Conservation (phyloP, 2,797 vertebrate genomes). For the Epinephelus coioides region DNA sequence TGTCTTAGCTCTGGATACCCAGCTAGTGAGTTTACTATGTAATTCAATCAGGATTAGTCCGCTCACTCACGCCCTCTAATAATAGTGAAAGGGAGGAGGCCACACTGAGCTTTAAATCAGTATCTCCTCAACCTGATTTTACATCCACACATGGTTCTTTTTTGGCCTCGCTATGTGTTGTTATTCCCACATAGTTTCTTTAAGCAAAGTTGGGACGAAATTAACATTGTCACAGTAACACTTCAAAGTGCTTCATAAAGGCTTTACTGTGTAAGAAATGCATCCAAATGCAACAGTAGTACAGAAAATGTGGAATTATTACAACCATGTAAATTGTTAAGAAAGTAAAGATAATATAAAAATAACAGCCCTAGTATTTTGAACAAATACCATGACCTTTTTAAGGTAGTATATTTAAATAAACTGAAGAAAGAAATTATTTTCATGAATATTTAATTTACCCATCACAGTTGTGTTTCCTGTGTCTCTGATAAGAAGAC, state of each 20-base stretch:
- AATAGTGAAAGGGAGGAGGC: constrained; percentile 61
- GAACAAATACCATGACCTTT: neutral
- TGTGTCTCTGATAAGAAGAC: neutral
- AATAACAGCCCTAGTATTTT: neutral
- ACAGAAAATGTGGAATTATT: neutral
- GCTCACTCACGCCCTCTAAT: constrained; percentile 72
- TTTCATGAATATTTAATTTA: neutral
- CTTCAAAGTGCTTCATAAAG: neutral
- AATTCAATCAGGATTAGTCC: constrained; percentile 84
- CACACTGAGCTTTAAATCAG: constrained; percentile 44
- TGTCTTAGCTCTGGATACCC: constrained; percentile 76
- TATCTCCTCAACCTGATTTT: constrained; percentile 52
- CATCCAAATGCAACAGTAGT: neutral
- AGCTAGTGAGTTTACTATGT: constrained; percentile 71
- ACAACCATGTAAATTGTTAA: neutral
- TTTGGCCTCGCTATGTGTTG: neutral
- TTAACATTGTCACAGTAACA: neutral
- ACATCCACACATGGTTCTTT: constrained; percentile 24
- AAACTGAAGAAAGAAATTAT: too few relatives aligned
- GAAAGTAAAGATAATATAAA: neutral
- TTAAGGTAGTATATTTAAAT: neutral
- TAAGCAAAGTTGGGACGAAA: neutral
- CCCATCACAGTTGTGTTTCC: neutral
- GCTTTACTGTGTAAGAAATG: neutral
- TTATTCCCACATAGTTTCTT: neutral